Evolutionary conservation across 2,888 invertebrate species (phyloP).

Genomic region (Ptycholaimellus sp.): DNA sequence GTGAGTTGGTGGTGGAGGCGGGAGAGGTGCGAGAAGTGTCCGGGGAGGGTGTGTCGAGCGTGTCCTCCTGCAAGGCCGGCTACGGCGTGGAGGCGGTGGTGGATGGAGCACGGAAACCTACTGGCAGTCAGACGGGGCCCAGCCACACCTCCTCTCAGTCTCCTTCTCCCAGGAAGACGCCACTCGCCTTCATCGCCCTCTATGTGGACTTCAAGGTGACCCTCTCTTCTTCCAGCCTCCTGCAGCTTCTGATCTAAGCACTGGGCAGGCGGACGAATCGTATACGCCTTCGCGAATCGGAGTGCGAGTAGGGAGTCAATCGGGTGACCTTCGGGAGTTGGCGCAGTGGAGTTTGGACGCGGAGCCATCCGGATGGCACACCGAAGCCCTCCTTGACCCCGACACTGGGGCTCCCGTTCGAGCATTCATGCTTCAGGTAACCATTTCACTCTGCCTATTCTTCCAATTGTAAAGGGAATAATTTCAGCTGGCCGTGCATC

Average conservation of each 20-base stretch:
- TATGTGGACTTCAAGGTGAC: slow-evolving; percentile 94
- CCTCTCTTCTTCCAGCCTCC: too few species aligned
- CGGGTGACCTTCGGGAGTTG: slow-evolving; percentile 81
- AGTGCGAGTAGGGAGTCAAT: slow-evolving; percentile 73
- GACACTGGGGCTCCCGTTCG: slow-evolving; percentile 66
- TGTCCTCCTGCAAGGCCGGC: slow-evolving; percentile 93
- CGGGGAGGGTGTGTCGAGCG: slow-evolving; percentile 78
- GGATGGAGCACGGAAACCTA: slow-evolving; percentile 83
- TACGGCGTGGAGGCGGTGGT: slow-evolving; percentile 89
- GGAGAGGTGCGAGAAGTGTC: slow-evolving; percentile 52
- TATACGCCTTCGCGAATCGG: slow-evolving; percentile 96
- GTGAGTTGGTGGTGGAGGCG: slow-evolving; percentile 3
- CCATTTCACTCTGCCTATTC: too few species aligned
- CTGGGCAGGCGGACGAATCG: slow-evolving; percentile 90
- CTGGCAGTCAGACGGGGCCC: slow-evolving; percentile 97
- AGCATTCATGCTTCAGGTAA: slow-evolving; percentile 82
- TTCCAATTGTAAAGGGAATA: too few species aligned
- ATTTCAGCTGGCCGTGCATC: slow-evolving; percentile 80
- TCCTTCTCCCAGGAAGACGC: slow-evolving; percentile 37
- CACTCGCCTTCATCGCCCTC: slow-evolving; percentile 75
- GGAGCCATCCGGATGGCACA: background rate
- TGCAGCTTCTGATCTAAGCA: too few species aligned
- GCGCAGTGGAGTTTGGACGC: too few species aligned
- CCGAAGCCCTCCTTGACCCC: slow-evolving; percentile 1
- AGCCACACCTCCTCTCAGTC: slow-evolving; percentile 88